phyloP scores from a whole-genome alignment of 1,140 invertebrate genomes.

The Anastatus disparis region DNA sequence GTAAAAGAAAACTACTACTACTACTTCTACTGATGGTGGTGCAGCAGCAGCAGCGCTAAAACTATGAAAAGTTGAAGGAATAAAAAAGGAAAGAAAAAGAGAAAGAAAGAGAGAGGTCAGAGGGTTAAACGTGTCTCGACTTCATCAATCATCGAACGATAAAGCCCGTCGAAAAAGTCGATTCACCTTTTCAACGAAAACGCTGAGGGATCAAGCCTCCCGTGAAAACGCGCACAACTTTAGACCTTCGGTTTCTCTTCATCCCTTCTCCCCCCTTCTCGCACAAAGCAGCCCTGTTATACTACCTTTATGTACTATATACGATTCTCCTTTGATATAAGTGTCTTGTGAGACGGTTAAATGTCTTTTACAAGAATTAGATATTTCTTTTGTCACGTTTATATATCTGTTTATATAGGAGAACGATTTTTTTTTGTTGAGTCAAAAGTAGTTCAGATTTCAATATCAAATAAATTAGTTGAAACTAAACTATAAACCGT shows the following conservation, averaged over 20 bases:
- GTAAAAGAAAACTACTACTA: neutral
- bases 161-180: constrained; percentile 31
- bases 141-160: constrained; percentile 38
- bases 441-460: too few species aligned
- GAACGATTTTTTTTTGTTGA: too few species aligned
- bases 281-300: too few species aligned
- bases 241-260: neutral
- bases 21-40: too few species aligned
- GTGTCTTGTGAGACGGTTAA: constrained; percentile 19
- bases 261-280: neutral
- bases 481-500: too few species aligned
- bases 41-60: neutral
- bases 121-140: constrained; percentile 19
- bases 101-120: neutral
- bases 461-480: too few species aligned
- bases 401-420: too few species aligned
- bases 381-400: too few species aligned
- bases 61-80: neutral
- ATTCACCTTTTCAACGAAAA: constrained; percentile 30
- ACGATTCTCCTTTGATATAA: too few species aligned
- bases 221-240: too few species aligned
- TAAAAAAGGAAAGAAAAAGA: constrained; percentile 3
- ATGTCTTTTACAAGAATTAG: constrained; percentile 19
- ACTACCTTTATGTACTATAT: too few species aligned
- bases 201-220: constrained; percentile 26